Percentiles rank a stretch among this genome's conserved stretches.
phyloP scores from a whole-genome alignment of 2,797 vertebrate genomes.

The Knipowitschia caucasica region DNA sequence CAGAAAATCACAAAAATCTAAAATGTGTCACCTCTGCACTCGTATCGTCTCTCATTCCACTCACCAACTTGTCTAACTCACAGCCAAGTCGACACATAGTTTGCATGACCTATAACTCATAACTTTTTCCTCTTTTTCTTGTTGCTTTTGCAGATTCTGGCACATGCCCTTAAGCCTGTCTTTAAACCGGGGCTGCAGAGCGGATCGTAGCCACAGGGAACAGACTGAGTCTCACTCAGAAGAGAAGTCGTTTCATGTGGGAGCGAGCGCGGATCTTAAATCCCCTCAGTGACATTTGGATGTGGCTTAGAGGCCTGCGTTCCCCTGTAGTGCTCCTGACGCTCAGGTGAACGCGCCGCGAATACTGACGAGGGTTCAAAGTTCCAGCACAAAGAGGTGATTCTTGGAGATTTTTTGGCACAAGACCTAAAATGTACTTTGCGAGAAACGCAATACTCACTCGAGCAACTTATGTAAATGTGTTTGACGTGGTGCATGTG shows the following conservation, averaged over 20 bases:
- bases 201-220: constrained; percentile 57
- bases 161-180: constrained; percentile 63
- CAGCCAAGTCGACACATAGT: not conserved
- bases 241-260: constrained; percentile 66
- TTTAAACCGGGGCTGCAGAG: constrained; percentile 48
- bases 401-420: constrained; percentile 2
- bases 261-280: constrained; percentile 63
- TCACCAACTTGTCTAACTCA: not conserved
- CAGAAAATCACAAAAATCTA: too few species aligned
- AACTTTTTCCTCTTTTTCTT: constrained; percentile 18
- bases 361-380: constrained; percentile 52
- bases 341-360: constrained; percentile 26
- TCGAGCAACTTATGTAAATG: not conserved
- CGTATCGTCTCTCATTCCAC: too few species aligned
- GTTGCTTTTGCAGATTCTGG: constrained; percentile 30
- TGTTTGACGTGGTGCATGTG: not conserved
- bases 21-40: too few species aligned
- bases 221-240: constrained; percentile 51
- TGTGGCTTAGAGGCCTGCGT: constrained; percentile 36
- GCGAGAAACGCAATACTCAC: constrained; percentile 1
- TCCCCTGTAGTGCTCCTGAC: constrained; percentile 47
- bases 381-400: not conserved
- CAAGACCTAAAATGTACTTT: not conserved
- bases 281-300: constrained; percentile 63
- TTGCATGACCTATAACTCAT: constrained; percentile 11